Base-by-base conservation (phyloP, 2,113 vertebrate species). In the Pleuronectes platessa region DNA sequence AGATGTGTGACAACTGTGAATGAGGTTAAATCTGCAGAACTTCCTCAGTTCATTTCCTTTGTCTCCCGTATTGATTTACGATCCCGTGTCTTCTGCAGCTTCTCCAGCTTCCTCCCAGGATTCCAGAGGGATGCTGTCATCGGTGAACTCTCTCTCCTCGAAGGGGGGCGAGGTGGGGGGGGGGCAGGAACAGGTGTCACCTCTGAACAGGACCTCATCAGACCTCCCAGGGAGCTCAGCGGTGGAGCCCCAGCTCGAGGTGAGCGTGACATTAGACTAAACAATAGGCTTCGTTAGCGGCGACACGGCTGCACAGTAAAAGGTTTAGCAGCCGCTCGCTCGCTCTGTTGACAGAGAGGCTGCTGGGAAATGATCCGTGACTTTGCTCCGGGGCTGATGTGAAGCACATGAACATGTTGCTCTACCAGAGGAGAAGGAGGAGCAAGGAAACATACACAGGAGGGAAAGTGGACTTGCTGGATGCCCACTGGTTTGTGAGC, bases 111-210 rank as follows among this genome's bases (percentile, higher is more conserved):
- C 84, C 82, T 78, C 78, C 49, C 2, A 20, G 66, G 64, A 89
- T 91, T 86, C 89, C 89, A 72, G 60, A 54, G 12, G 27, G 26
- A 61, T 73, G 82, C 6, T 5, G 72, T 89, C 82, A 86, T 75
- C 23, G 2, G 18, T 0, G 18, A 65, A 27, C 9, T 0, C 53
- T 15, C 35, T 12, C 60, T 15, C 7, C 51, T 80, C 40, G 2
- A 23, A 11, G 31, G 31, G 31, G 27, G 31, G 26, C 26, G 3
- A 37, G 24, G 15, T 24, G 12, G 27, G 10, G 5, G 14, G 75
- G 83, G 71, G 72, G 66, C 62, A 76, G 83, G 75, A 86, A 87
- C 86, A 90, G 85, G 89, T 89, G 83, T 84, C 76, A 67, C 77
- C 69, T 49, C 85, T 9, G 54, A 79, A 55, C n/a, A 51, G 72